These are phyloP conservation scores for Suillia variegata DNA, from an alignment of 2,888 invertebrate species.

Conservation along the genomic window DNA sequence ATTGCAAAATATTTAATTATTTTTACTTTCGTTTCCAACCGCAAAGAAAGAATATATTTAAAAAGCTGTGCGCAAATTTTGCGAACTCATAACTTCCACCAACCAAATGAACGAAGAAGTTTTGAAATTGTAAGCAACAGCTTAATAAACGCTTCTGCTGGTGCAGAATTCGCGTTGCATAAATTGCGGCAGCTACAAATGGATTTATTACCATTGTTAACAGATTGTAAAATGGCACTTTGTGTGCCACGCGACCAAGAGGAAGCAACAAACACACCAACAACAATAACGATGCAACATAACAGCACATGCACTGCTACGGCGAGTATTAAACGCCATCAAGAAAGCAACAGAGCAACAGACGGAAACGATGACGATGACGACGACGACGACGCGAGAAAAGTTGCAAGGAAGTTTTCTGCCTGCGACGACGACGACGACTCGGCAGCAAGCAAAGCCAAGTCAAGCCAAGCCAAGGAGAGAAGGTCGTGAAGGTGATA, in stretches of 20 bases:
- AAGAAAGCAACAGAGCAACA: not conserved
- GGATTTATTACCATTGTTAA: conserved; percentile 43
- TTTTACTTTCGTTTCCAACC: no score
- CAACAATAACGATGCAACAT: not conserved
- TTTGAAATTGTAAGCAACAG: no score
- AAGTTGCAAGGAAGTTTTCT: no score
- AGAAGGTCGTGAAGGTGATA: conserved; percentile 30
- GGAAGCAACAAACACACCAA: not conserved
- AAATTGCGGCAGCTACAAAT: conserved; percentile 37
- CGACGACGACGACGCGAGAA: no score
- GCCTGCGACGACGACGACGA: no score
- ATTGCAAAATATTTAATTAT: no score
- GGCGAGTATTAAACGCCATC: not conserved
- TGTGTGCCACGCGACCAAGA: conserved; percentile 29
- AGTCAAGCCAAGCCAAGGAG: not conserved
- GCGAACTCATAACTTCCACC: no score
- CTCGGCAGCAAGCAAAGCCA: not conserved
- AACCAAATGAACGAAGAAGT: no score
- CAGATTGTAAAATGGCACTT: conserved; percentile 41
- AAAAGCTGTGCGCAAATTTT: no score
- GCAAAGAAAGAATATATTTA: no score
- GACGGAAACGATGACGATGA: not conserved
- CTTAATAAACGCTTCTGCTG: no score
- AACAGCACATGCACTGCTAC: not conserved
- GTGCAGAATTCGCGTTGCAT: conserved; percentile 33